Conservation (phyloP, 92 coral and sea anemone genomes). For the Porites cylindrica region DNA sequence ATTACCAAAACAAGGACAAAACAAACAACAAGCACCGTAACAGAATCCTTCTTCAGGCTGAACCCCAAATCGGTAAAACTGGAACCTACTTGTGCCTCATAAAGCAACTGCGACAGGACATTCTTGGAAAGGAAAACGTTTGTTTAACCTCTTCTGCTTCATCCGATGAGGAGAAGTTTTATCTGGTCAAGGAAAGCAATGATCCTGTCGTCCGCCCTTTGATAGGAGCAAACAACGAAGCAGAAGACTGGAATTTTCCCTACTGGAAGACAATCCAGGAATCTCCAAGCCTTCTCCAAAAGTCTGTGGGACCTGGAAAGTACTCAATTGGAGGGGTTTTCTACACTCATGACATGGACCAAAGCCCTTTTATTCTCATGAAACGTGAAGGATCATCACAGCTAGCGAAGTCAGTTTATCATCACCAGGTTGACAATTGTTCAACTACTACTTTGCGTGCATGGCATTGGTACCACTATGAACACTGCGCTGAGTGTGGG, state of each 20-base stretch:
- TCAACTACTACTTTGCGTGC: conserved; percentile 8
- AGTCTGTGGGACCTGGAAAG: conserved; percentile 29
- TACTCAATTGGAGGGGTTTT: conserved; percentile 20
- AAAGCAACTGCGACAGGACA: neutral
- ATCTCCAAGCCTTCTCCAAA: conserved; percentile 19
- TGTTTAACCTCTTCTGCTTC: neutral
- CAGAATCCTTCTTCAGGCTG: conserved; percentile 56
- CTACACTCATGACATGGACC: conserved; percentile 40
- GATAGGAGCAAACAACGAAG: neutral
- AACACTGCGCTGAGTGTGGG: conserved; percentile 18
- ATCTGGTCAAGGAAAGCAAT: neutral
- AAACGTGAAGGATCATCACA: neutral
- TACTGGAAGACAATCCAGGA: conserved; percentile 37
- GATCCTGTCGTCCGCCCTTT: neutral
- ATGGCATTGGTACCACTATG: conserved; percentile 50
- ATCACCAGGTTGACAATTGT: neutral
- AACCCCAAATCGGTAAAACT: conserved; percentile 63
- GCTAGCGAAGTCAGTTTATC: neutral
- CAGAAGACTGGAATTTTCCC: conserved; percentile 16
- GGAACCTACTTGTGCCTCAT: conserved; percentile 54
- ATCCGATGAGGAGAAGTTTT: neutral
- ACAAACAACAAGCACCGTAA: neutral
- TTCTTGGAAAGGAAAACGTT: neutral
- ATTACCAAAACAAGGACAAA: neutral
- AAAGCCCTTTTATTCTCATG: conserved; percentile 1